Evolutionary conservation across 2,113 vertebrate genomes (phyloP).

Genomic region (Pogona vitticeps): DNA sequence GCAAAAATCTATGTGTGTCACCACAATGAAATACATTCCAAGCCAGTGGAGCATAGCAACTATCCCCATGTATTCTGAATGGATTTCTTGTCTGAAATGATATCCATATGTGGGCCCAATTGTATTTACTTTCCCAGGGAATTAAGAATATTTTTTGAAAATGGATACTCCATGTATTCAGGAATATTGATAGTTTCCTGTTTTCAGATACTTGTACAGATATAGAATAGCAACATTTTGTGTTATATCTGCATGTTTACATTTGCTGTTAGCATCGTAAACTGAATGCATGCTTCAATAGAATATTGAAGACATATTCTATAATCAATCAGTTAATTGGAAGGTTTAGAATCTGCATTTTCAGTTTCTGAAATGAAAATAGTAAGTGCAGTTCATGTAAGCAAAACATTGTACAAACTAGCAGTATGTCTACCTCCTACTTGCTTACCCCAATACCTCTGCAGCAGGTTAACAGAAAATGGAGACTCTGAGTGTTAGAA

Average conservation of each 20-base stretch:
- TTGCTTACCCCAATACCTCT: too few relatives aligned
- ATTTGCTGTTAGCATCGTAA: neutral
- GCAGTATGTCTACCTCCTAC: too few relatives aligned
- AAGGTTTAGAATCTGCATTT: too few relatives aligned
- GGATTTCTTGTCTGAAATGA: neutral
- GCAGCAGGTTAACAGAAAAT: too few relatives aligned
- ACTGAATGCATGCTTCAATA: neutral
- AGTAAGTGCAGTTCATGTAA: too few relatives aligned
- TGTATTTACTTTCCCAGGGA: neutral
- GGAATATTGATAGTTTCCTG: neutral
- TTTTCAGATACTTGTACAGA: neutral
- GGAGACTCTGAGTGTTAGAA: too few relatives aligned
- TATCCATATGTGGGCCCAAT: neutral
- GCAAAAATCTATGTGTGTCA: neutral
- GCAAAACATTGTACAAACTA: too few relatives aligned
- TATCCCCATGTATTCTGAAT: neutral
- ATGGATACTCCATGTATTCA: neutral
- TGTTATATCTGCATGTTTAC: neutral
- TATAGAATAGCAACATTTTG: neutral
- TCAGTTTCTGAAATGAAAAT: too few relatives aligned
- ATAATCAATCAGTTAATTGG: too few relatives aligned
- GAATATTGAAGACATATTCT: too few relatives aligned
- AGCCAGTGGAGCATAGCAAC: neutral
- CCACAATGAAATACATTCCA: neutral
- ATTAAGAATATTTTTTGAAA: neutral